Evolutionary conservation across 1,140 invertebrate species (phyloP).

Genomic region (Brachionus koreanus): DNA sequence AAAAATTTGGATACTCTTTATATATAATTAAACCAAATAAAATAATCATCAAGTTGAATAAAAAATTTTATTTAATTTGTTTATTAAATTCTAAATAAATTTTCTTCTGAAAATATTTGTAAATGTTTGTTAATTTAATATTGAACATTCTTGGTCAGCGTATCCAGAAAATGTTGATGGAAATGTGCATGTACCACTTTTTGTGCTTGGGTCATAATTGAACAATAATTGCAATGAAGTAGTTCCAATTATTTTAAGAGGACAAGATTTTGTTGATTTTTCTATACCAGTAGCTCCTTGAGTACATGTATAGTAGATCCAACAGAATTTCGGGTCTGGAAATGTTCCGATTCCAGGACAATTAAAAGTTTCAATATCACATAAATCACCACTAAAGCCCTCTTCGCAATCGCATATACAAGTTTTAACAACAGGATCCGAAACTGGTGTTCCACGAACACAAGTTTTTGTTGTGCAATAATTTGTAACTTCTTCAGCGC

Average conservation of each 20-base stretch:
- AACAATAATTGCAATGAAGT: not conserved
- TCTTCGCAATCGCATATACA: not conserved
- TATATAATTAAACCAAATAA: too few species aligned
- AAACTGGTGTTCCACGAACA: not conserved
- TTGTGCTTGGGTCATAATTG: not conserved
- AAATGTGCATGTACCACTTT: not conserved
- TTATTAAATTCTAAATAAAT: not conserved
- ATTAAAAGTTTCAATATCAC: not conserved
- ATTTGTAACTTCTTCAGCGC: not conserved
- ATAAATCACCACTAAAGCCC: not conserved
- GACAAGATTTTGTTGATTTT: not conserved
- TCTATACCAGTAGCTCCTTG: not conserved
- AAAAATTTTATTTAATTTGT: not conserved
- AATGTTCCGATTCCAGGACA: not conserved
- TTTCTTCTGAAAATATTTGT: not conserved
- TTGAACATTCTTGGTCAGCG: not conserved
- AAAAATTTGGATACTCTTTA: too few species aligned
- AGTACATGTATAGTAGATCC: not conserved
- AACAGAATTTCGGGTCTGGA: conserved; percentile 6
- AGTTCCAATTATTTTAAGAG: not conserved
- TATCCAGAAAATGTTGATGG: not conserved
- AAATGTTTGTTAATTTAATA: not conserved
- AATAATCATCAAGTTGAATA: too few species aligned
- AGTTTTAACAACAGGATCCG: not conserved
- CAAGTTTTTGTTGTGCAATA: not conserved